phyloP scores from a whole-genome alignment of 2,113 vertebrate species.

The Pedionomus torquatus region DNA sequence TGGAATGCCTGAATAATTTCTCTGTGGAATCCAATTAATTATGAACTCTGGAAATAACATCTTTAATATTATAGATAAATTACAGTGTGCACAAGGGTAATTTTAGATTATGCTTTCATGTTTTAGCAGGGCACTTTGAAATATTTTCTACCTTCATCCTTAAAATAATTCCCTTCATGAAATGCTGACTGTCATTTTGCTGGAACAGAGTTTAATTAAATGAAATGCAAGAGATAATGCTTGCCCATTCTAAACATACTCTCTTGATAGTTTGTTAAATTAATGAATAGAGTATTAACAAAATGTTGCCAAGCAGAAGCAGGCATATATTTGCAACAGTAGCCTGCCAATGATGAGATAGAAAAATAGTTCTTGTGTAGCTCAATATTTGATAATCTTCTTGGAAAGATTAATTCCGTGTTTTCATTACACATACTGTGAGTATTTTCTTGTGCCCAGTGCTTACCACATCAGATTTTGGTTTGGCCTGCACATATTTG shows the following conservation, averaged over 20 bases:
- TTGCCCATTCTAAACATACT: conserved; percentile 53
- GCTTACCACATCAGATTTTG: not conserved
- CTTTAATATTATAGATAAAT: conserved; percentile 75
- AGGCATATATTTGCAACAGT: conserved; percentile 22
- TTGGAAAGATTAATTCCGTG: conserved; percentile 28
- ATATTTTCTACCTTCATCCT: conserved; percentile 66
- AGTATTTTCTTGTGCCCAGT: not conserved
- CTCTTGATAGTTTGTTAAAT: conserved; percentile 76
- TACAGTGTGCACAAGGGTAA: conserved; percentile 35
- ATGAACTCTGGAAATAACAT: conserved; percentile 66
- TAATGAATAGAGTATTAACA: conserved; percentile 66
- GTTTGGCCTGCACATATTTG: not conserved
- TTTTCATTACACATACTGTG: not conserved
- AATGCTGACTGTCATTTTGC: conserved; percentile 72
- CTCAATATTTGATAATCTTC: conserved; percentile 27
- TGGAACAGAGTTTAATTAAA: conserved; percentile 76
- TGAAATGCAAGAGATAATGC: conserved; percentile 73
- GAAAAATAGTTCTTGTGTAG: not conserved
- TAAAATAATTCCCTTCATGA: conserved; percentile 64
- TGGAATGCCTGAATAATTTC: conserved; percentile 67
- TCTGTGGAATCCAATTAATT: conserved; percentile 76
- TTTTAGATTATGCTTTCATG: conserved; percentile 68
- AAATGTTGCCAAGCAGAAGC: conserved; percentile 62
- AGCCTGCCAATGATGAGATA: not conserved
- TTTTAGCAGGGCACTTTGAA: conserved; percentile 61